Evolutionary conservation across 2,888 invertebrate genomes (phyloP), one percentile per base, ranked within the genome.

Genomic region (Geophilus truncorum): DNA sequence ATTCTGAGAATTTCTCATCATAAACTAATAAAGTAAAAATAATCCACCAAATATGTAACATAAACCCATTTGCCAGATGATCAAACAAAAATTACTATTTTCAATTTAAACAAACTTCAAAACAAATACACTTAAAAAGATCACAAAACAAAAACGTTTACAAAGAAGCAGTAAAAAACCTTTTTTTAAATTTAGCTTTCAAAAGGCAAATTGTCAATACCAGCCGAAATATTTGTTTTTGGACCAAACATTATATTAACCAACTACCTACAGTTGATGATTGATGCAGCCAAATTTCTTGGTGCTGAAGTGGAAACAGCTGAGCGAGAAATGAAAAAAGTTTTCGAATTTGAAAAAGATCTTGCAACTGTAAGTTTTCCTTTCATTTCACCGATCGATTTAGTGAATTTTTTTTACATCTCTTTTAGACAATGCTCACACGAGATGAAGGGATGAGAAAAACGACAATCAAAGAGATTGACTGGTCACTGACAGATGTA

Each of bases 281-380:
- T 95, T 0, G 94, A 95, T 85, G 91, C 96, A 83, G 93, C 96
- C 0, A 91, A 91, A 0, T 89, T 97, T 15, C 91, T 96, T 82
- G 97, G 97, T 7, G 97, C 96, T 0, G 90, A 94, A 28, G 90
- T 90, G 82, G 86, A 88, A 0, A 87, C 88, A 5, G 96, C 96
- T 0, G 88, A 90, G 83, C 87, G 87, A 12, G 94, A 96, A 84
- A 90, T 97, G 81, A 90, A 88, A 77, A 92, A 94, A 78, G 94
- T 96, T 0, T 88, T 98, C 21, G 89, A 93, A 82, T 97, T 97
- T 85, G 97, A 97, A 90, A 95, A 94, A 83, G 90, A 91, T 83
- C 90, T 98, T 81, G 97, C 97, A 40, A 96, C 96, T 86, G 97
- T 97, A 89, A 92, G 51, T 40, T 40, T 12, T 40, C 10, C 3